These are phyloP conservation scores for Brachionus sp. DNA, from an alignment of 1,140 invertebrate genomes.

Conservation along the genomic window DNA sequence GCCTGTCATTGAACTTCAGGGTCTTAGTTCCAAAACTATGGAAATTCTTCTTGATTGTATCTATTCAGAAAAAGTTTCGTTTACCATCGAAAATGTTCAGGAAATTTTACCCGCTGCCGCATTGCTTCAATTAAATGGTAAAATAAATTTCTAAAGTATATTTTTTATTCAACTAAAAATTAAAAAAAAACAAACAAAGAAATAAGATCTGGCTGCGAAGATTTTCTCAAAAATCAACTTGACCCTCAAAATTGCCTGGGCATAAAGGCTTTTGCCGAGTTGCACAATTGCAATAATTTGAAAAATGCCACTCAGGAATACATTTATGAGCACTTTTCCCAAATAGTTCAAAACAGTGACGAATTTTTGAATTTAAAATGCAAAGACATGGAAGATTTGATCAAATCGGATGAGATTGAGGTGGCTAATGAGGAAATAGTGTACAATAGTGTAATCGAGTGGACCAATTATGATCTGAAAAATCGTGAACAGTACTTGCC, in stretches of 20 bases:
- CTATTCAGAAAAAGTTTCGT: conserved; percentile 72
- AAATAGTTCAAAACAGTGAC: conserved; percentile 91
- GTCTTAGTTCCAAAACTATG: conserved; percentile 72
- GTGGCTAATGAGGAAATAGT: conserved; percentile 77
- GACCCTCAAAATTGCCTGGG: conserved; percentile 96
- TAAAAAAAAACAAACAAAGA: conserved; percentile 51
- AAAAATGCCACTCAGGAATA: conserved; percentile 93
- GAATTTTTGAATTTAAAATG: conserved; percentile 64
- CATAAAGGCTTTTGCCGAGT: conserved; percentile 94
- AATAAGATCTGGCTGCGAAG: conserved; percentile 51
- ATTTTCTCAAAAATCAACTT: conserved; percentile 61
- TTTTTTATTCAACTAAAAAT: neutral
- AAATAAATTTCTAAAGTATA: neutral
- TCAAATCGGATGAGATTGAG: conserved; percentile 55
- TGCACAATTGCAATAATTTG: conserved; percentile 90
- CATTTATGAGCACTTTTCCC: conserved; percentile 91
- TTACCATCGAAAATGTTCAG: conserved; percentile 78
- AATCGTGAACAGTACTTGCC: conserved; percentile 83
- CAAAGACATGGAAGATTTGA: conserved; percentile 53
- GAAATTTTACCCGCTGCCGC: conserved; percentile 69
- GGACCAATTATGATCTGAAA: conserved; percentile 93
- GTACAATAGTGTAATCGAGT: conserved; percentile 60
- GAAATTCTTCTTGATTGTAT: conserved; percentile 80
- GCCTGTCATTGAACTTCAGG: conserved; percentile 70
- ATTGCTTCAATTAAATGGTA: conserved; percentile 55